phyloP scores from a whole-genome alignment of 2,888 invertebrate species.

The Meandrusa payeni region DNA sequence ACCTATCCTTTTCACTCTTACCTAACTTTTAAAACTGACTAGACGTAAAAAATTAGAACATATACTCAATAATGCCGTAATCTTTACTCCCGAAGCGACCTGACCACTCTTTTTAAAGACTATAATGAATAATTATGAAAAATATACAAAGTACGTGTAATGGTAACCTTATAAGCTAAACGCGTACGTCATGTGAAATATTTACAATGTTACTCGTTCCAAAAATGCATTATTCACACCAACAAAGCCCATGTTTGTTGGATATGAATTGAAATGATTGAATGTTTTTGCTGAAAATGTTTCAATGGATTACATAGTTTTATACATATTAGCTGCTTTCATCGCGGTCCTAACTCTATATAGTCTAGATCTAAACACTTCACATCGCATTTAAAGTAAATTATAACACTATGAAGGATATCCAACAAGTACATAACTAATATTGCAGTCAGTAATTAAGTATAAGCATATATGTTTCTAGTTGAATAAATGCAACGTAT shows the following conservation, averaged over 20 bases:
- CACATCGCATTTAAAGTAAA: not conserved
- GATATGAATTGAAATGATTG: no score
- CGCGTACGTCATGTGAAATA: constrained; percentile 48
- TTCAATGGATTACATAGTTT: no score
- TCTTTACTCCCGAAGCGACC: constrained; percentile 58
- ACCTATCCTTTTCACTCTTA: constrained; percentile 49
- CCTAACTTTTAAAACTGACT: constrained; percentile 65
- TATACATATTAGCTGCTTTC: not conserved
- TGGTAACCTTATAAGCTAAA: constrained; percentile 54
- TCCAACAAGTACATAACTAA: constrained; percentile 7
- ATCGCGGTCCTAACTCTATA: not conserved
- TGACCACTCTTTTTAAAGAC: constrained; percentile 41
- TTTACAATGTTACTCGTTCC: constrained; percentile 48
- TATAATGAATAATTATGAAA: constrained; percentile 53
- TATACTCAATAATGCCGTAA: constrained; percentile 42
- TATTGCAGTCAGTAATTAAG: constrained; percentile 15
- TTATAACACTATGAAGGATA: constrained; percentile 8
- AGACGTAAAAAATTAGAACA: constrained; percentile 64
- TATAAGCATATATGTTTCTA: constrained; percentile 21
- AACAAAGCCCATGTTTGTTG: no score
- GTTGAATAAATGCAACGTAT: constrained; percentile 74
- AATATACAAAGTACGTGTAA: constrained; percentile 69
- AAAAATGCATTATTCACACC: constrained; percentile 30
- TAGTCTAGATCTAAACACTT: no score
- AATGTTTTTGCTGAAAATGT: no score